These are phyloP conservation scores for Pseudachorutes palmiensis DNA, from an alignment of 1,140 invertebrate genomes.

Conservation along the genomic window DNA sequence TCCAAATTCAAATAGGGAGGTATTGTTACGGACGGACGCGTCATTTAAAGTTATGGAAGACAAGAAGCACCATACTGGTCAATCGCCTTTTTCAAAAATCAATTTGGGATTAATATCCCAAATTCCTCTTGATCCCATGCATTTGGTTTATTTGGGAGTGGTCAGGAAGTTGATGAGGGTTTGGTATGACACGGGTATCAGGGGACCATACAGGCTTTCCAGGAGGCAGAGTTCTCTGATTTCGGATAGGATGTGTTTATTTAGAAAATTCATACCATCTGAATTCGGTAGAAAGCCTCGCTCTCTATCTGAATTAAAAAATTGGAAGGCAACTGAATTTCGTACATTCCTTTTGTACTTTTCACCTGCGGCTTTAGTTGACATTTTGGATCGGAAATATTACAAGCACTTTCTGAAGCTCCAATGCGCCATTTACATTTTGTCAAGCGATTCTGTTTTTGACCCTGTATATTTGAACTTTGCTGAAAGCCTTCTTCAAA, in stretches of 20 bases:
- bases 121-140: slow-evolving; percentile 41
- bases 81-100: slow-evolving; percentile 25
- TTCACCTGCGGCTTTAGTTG: slow-evolving; percentile 42
- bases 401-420: slow-evolving; percentile 45
- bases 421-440: slow-evolving; percentile 41
- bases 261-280: slow-evolving; percentile 27
- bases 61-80: slow-evolving; percentile 33
- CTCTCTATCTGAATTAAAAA: slow-evolving; percentile 38
- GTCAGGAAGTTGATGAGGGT: slow-evolving; percentile 36
- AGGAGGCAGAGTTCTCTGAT: slow-evolving; percentile 23
- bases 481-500: slow-evolving; percentile 4
- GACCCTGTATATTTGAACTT: not conserved
- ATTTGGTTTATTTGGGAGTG: slow-evolving; percentile 39
- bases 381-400: slow-evolving; percentile 38
- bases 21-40: slow-evolving; percentile 20
- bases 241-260: slow-evolving; percentile 19
- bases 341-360: slow-evolving; percentile 45
- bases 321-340: slow-evolving; percentile 48
- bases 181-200: slow-evolving; percentile 31
- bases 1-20: not conserved
- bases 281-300: slow-evolving; percentile 42
- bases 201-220: not conserved
- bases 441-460: slow-evolving; percentile 21
- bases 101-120: slow-evolving; percentile 35
- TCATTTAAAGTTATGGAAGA: slow-evolving; percentile 26